Percentiles rank a stretch among this genome's conserved stretches.
Conservation (phyloP, 2,888 invertebrate species). For the Pseudanteris insignis region DNA sequence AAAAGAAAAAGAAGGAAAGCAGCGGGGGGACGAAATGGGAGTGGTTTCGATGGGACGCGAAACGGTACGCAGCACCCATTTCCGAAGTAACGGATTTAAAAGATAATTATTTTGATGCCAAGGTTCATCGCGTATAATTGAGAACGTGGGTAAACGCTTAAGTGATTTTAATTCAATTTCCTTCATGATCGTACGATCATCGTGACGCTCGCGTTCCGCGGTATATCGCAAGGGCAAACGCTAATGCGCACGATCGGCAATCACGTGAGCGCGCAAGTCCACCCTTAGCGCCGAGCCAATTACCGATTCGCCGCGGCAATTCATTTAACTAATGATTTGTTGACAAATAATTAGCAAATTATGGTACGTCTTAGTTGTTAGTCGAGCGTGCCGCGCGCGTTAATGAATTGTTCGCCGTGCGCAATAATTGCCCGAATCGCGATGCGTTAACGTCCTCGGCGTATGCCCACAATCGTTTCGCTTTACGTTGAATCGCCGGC, state of each 20-base stretch:
- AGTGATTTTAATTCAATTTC: slow-evolving; percentile 63
- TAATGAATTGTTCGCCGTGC: too few species aligned
- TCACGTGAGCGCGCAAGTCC: slow-evolving; percentile 28
- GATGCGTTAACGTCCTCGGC: too few species aligned
- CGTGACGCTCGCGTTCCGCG: slow-evolving; percentile 47
- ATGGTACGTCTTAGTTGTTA: too few species aligned
- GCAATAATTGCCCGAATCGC: too few species aligned
- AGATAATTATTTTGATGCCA: slow-evolving; percentile 63
- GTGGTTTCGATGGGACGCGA: slow-evolving; percentile 29
- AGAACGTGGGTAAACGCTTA: slow-evolving; percentile 63
- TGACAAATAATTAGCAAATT: too few species aligned
- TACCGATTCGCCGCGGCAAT: too few species aligned
- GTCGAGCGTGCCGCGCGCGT: too few species aligned
- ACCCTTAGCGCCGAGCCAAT: too few species aligned
- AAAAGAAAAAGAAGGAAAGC: too few species aligned
- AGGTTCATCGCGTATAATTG: slow-evolving; percentile 63
- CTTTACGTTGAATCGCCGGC: too few species aligned
- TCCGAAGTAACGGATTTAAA: slow-evolving; percentile 55
- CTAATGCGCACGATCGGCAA: slow-evolving; percentile 34
- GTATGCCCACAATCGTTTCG: too few species aligned
- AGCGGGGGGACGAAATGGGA: slow-evolving; percentile 41
- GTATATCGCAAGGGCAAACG: slow-evolving; percentile 33
- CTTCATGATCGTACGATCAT: slow-evolving; percentile 49
- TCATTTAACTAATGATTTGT: too few species aligned
- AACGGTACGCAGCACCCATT: slow-evolving; percentile 38